Base-by-base conservation (phyloP, 2,888 invertebrate genomes). In the Muscina levida region DNA sequence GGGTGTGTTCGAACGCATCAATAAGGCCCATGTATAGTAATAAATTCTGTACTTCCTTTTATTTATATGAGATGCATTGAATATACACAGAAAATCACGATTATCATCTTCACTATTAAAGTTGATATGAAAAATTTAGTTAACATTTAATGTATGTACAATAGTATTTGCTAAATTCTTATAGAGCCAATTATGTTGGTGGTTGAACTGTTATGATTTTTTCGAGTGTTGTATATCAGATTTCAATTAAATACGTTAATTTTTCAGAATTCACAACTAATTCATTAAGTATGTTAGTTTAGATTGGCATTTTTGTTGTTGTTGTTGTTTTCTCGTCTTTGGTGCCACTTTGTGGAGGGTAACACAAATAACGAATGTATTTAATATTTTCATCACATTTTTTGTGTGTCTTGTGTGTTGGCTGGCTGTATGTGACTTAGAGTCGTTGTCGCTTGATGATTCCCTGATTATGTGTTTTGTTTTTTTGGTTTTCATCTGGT, bases 331-430 rank as follows among this genome's bases (percentile, higher is more conserved):
- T 46, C 17, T 46, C 2, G 17, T 22, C 19, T 22, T 51, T 17
- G 46, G 2, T 46, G n/a, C 10, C n/a, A 10, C 42, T 42, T n/a
- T 15, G 46, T 15, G 10, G 46, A n/a, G 46, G 46, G n/a, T 31
- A 31, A 31, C 31, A 31, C 31, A 31, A 8, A 31, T 8, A 17
- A 6, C 2, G 22, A 13, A 13, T 22, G 53, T 24, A 53, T 53
- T 80, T 80, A 80, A 80, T 80, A 80, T 80, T 80, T 80, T 77
- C 80, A 80, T 77, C 80, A 80, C 80, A 80, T 77, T 76, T 67
- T 71, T 71, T 11, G 22, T 26, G n/a, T 73, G 10, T 57, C 48
- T 42, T 15, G n/a, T n/a, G 31, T 31, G 31, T 5, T 66, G 46
- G 65, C 4, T 39, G 1, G 39, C 39, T 39, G 6, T 31, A 5